Evolutionary conservation across 92 coral and sea anemone species (phyloP).

Genomic region (Zoanthus sansibaricus): DNA sequence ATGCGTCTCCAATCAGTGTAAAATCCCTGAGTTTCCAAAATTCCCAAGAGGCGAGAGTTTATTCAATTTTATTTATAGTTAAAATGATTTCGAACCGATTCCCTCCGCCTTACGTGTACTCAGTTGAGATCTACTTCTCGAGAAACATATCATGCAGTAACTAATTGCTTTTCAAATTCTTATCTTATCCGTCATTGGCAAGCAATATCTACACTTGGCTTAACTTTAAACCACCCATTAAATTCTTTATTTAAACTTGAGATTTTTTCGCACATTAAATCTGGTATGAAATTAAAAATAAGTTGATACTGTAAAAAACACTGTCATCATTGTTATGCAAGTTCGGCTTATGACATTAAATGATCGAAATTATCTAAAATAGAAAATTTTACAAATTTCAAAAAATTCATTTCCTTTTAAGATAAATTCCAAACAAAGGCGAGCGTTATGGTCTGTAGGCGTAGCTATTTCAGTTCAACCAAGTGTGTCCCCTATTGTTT

Average conservation of each 20-base stretch:
- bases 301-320: not conserved
- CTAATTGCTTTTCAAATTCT: no score
- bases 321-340: not conserved
- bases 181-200: no score
- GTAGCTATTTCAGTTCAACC: constrained; percentile 13
- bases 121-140: no score
- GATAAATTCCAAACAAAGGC: constrained; percentile 4
- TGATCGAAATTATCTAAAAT: not conserved
- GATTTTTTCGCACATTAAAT: not conserved
- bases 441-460: not conserved
- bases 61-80: no score
- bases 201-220: no score
- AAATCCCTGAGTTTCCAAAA: no score
- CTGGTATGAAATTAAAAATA: not conserved
- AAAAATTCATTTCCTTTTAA: constrained; percentile 16
- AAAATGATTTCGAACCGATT: no score
- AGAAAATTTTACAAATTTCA: constrained; percentile 24
- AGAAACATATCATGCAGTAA: no score
- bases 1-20: no score
- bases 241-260: no score
- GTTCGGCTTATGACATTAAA: not conserved
- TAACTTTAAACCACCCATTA: not conserved
- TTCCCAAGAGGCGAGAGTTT: no score
- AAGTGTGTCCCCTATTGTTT: constrained; percentile 2
- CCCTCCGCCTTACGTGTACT: no score